These are phyloP conservation scores for Arion vulgaris DNA, from an alignment of 1,140 invertebrate genomes.

Conservation along the genomic window DNA sequence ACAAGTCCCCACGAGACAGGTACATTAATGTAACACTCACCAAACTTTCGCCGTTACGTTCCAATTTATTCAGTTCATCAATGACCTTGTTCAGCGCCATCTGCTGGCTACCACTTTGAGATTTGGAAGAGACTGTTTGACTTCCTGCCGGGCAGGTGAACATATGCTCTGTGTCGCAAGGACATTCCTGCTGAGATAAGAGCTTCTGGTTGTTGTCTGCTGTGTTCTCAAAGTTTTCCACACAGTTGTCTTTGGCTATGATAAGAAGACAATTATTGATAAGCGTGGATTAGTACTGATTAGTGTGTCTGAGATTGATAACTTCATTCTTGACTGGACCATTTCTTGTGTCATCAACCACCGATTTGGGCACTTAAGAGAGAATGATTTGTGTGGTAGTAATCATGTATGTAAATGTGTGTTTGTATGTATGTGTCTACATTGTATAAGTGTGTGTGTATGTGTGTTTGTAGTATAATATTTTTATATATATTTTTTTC, in stretches of 20 bases:
- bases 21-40: too few species aligned
- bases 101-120: constrained; percentile 39
- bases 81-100: constrained; percentile 48
- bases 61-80: constrained; percentile 43
- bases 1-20: too few species aligned
- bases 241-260: constrained; percentile 87
- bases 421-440: too few species aligned
- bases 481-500: too few species aligned
- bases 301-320: too few species aligned
- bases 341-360: too few species aligned
- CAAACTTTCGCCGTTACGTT: constrained; percentile 33
- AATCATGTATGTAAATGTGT: too few species aligned
- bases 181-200: constrained; percentile 85
- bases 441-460: too few species aligned
- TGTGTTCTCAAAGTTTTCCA: constrained; percentile 94
- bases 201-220: constrained; percentile 95
- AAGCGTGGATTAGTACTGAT: background rate
- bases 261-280: background rate
- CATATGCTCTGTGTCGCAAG: constrained; percentile 99
- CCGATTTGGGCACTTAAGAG: too few species aligned
- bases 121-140: constrained; percentile 58
- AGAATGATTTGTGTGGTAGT: too few species aligned
- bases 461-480: too few species aligned
- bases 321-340: too few species aligned
- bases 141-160: constrained; percentile 84